Evolutionary conservation across 1,140 invertebrate species (phyloP).

Genomic region (Neodiprion fabricii): DNA sequence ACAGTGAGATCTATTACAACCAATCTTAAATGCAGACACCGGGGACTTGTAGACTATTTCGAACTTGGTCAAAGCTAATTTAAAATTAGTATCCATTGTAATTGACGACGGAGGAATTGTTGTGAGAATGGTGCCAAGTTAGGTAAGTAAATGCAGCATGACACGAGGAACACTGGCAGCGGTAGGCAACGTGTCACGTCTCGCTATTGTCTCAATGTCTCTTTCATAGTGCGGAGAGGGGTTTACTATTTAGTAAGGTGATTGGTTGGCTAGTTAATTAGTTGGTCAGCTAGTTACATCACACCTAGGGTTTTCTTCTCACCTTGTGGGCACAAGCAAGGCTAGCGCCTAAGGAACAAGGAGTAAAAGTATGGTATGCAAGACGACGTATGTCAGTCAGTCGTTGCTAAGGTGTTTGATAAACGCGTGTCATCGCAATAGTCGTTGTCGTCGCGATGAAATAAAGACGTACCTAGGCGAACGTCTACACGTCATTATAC

Average conservation of each 20-base stretch:
- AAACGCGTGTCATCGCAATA: too few species aligned
- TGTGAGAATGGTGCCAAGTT: slow-evolving; percentile 14
- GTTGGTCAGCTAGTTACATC: neutral
- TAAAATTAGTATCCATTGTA: slow-evolving; percentile 9
- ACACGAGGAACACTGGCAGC: neutral
- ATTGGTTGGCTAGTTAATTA: neutral
- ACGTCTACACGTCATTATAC: too few species aligned
- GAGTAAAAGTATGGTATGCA: too few species aligned
- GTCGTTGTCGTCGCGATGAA: too few species aligned
- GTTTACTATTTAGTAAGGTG: neutral
- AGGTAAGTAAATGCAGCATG: neutral
- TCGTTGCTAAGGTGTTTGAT: too few species aligned
- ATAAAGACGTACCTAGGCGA: too few species aligned
- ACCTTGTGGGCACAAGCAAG: neutral
- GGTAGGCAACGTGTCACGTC: neutral
- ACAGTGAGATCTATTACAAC: neutral
- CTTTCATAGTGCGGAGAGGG: neutral
- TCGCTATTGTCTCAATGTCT: neutral
- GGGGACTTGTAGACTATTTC: neutral
- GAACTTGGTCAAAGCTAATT: slow-evolving; percentile 1
- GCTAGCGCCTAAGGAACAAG: too few species aligned
- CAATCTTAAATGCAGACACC: neutral
- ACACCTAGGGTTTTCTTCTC: neutral
- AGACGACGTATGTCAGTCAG: too few species aligned
- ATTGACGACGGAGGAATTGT: neutral